These are phyloP conservation scores for Catharus ustulatus DNA, from an alignment of 2,797 vertebrate genomes.

Conservation along the genomic window DNA sequence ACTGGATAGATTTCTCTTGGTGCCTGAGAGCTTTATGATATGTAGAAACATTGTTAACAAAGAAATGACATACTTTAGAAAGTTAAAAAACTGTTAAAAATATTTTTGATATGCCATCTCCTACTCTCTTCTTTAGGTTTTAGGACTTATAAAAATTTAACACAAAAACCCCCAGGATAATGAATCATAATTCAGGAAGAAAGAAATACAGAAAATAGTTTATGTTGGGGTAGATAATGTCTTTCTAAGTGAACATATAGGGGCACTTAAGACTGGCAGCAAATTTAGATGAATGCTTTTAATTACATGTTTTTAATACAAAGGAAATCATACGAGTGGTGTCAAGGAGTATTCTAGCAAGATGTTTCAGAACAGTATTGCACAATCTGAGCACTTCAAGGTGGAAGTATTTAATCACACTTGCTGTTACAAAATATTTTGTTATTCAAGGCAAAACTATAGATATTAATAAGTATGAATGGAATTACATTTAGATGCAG, in stretches of 20 bases:
- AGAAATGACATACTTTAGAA: neutral
- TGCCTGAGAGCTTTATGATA: neutral
- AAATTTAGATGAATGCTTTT: neutral
- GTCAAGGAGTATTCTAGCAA: slow-evolving; percentile 11
- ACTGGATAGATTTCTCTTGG: neutral
- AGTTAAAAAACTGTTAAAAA: neutral
- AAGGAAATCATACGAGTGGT: neutral
- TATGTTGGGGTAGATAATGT: neutral
- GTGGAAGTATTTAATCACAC: slow-evolving; percentile 15
- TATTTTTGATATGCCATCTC: neutral
- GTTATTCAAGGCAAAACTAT: slow-evolving; percentile 25
- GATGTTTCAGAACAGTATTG: neutral
- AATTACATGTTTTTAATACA: neutral
- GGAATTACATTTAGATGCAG: neutral
- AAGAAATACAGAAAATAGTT: neutral
- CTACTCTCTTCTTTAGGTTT: neutral
- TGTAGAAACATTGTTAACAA: neutral
- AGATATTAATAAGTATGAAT: slow-evolving; percentile 3
- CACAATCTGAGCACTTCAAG: neutral
- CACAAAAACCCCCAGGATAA: neutral
- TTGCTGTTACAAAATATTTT: slow-evolving; percentile 28
- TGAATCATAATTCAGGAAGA: neutral
- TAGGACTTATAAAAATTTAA: neutral
- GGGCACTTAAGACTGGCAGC: neutral
- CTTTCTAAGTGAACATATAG: neutral